Base-by-base conservation (phyloP, 2,113 vertebrate genomes). In the Burhinus oedicnemus region DNA sequence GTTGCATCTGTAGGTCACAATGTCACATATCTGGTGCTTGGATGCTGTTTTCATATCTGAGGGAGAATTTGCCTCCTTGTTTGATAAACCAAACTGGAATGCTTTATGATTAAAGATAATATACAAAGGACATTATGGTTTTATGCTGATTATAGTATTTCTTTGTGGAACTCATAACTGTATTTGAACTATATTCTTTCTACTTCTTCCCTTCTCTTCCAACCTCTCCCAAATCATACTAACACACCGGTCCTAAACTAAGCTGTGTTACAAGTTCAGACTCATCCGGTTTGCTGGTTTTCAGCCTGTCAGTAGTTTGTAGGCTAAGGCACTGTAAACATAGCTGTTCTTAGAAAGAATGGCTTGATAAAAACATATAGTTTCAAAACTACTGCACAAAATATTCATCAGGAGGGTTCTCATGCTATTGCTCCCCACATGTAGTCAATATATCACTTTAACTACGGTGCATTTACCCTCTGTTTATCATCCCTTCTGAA, bases 391-490 rank as follows among this genome's bases (percentile, higher is more conserved):
- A 91, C 91, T 92, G 75, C 90, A 79, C 55, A 90, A 94, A 93
- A 94, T 98, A 98, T 98, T 98, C 96, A 98, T 98, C 93, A 94
- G 95, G 92, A 77, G 51, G 79, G 95, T 95, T 78, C 94, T 95
- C 86, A 94, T 96, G 95, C 87, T 97, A 96, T 93, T 96, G 76
- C 91, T 98, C 87, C 92, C 98, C 98, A 98, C 98, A 98, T 98
- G 98, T 98, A 98, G 97, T 97, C 98, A 98, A 98, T 99, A 99
- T 98, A 99, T 99, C 99, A 99, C 97, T 98, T 98, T 98, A 98
- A 98, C 98, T 98, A 97, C 98, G 98, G 97, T 98, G 98, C 97
- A 96, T 98, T 95, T 98, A 98, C 98, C 98, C 96, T 98, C 98
- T 98, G 98, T 99, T 99, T 99, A 98, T 98, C 98, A 98, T 99